Evolutionary conservation across 2,888 invertebrate species (phyloP).

Genomic region (Geophilus truncorum): DNA sequence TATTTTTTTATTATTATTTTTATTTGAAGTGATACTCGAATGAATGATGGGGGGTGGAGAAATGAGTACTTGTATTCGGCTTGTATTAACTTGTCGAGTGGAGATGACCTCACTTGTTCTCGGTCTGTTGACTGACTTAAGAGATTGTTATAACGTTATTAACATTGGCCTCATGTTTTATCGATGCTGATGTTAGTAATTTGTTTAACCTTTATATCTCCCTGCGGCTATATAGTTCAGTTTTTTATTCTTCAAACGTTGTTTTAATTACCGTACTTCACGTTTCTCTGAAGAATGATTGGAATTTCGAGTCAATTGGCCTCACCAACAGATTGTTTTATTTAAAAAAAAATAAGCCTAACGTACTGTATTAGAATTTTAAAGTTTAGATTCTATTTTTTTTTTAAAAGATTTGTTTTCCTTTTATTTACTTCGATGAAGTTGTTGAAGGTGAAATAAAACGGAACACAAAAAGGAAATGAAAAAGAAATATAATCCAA

Average conservation of each 20-base stretch:
- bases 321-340: too few relatives aligned
- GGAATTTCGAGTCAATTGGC: too few relatives aligned
- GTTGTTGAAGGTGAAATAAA: too few relatives aligned
- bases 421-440: too few relatives aligned
- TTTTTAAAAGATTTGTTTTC: too few relatives aligned
- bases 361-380: too few relatives aligned
- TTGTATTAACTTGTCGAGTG: neutral
- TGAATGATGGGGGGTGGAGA: neutral
- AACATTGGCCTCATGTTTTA: neutral
- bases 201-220: neutral
- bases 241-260: too few relatives aligned
- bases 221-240: neutral
- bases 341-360: too few relatives aligned
- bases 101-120: neutral
- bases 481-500: neutral
- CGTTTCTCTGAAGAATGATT: too few relatives aligned
- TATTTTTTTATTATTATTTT: neutral
- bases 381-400: too few relatives aligned
- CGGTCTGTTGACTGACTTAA: neutral
- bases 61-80: neutral
- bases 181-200: neutral
- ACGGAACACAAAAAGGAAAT: neutral
- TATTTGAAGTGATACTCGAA: neutral
- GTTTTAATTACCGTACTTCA: too few relatives aligned
- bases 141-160: neutral